Evolutionary conservation across 2,888 invertebrate genomes (phyloP), one percentile per base, ranked within the genome.

Genomic region (Schrankia costaestrigalis): DNA sequence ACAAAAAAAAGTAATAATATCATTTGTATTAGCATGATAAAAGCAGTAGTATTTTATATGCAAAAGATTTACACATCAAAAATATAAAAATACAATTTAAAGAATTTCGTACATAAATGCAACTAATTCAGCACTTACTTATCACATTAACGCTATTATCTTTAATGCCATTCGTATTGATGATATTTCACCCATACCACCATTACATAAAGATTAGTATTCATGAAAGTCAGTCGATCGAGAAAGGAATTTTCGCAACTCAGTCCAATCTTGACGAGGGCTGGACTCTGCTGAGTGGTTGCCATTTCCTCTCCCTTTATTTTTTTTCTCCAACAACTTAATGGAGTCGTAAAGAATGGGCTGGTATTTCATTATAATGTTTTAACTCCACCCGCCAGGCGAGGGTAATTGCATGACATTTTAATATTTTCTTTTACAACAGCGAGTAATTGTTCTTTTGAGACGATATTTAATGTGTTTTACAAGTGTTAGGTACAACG

Each of bases 171-270:
- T 78, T 78, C 72, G 71, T 64, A 63, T 71, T 69, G 71, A 64
- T 71, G 72, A 67, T 71, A 67, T 71, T 75, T 69, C 66, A 51
- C 45, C 55, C 52, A 52, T 61, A 63, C 69, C 74, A 71, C 72
- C 46, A 50, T 49, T n/a, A n/a, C n/a, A n/a, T n/a, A n/a, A n/a
- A 63, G 79, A 85, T 85, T 85, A 86, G 85, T 83, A 86, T 86
- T 84, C 86, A 86, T 83, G 76, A 77, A 78, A 83, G 77, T 79
- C 79, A 79, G 71, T 78, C 84, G 80, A 83, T 85, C 74, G 83
- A 78, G 81, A 78, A 83, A 81, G 82, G 79, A 80, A 82, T 81
- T 80, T 76, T 78, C 76, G 67, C 75, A 70, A 75, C 71, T 73
- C 70, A 63, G 72, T 65, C 76, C 75, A 67, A 74, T 77, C 75